Conservation (phyloP, 1,140 invertebrate species). For the Radopholus similis region DNA sequence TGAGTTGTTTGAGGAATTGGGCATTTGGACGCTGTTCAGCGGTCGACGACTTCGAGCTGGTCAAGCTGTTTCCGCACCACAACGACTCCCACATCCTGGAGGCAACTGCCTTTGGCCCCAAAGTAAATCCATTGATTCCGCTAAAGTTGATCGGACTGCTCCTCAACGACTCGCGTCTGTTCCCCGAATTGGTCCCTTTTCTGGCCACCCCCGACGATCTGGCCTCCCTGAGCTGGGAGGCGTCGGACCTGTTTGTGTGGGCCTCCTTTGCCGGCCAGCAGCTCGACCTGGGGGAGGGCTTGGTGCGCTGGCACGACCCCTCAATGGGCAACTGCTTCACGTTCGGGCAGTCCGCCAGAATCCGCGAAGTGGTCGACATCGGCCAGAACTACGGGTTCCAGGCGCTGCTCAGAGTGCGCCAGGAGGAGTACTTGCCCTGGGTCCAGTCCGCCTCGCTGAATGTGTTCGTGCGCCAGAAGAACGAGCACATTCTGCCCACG, state of each 20-base stretch:
- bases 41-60: no score
- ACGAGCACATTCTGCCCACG: slow-evolving; percentile 22
- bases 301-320: no score
- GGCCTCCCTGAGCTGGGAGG: slow-evolving; percentile 24
- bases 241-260: slow-evolving; percentile 30
- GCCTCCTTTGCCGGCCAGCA: slow-evolving; percentile 25
- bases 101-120: no score
- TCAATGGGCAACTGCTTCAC: slow-evolving; percentile 34
- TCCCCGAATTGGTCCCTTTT: slow-evolving; percentile 8
- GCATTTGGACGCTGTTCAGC: no score
- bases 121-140: no score
- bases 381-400: slow-evolving; percentile 12
- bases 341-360: slow-evolving; percentile 14
- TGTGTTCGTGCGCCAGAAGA: slow-evolving; percentile 18
- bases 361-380: background rate
- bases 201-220: slow-evolving; percentile 12
- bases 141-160: background rate
- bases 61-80: no score
- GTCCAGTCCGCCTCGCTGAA: slow-evolving; percentile 18
- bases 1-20: no score
- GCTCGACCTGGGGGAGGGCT: slow-evolving; percentile 20
- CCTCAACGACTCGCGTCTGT: background rate
- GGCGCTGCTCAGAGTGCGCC: slow-evolving; percentile 22
- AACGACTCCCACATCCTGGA: no score
- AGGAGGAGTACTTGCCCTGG: slow-evolving; percentile 33